Base-by-base conservation (phyloP, 2,113 vertebrate genomes). In the Cranoglanis bouderius region DNA sequence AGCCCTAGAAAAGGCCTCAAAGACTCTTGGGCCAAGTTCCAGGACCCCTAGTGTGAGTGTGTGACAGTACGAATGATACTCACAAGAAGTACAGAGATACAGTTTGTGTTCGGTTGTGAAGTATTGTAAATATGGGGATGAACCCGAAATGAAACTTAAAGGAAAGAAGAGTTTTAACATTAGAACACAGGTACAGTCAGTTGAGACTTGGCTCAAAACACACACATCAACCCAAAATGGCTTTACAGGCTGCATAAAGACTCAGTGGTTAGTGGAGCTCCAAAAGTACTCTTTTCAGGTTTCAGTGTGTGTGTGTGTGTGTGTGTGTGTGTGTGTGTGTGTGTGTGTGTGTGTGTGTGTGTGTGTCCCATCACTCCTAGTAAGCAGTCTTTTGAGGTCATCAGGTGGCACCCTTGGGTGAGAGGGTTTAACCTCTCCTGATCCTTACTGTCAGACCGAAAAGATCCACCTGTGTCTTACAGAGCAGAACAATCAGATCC, bases 381-480 rank as follows among this genome's bases (percentile, higher is more conserved):
- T 84, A 85, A 91, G 89, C 84, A 87, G 85, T 85, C 65, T 6
- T 61, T 84, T 26, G 75, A 87, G 88, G 90, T 93, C 91, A 94
- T 91, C 93, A 94, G 93, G 93, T 93, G 93, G 93, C 90, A 90
- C 40, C 87, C 19, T 84, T 88, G 93, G 93, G 92, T 90, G 91
- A 90, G 72, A 88, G 61, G 91, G 88, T 91, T 94, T 93, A 94
- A 95, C 94, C 94, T 93, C 87, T 86, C 88, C 90, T 94, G 92
- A 95, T 93, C 93, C 90, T 12, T 82, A 82, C 89, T 92, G 93
- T 92, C 91, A 93, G 90, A 86, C 70, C 86, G 40, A 89, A 78
- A 46, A 75, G 88, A 92, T 92, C 88, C 91, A 80, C 86, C 83
- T 67, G 84, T 81, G 87, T 89, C 87, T 84, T 84, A 67, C 32